Conservation (phyloP, 2,113 vertebrate species). For the Hepsetus odoe region DNA sequence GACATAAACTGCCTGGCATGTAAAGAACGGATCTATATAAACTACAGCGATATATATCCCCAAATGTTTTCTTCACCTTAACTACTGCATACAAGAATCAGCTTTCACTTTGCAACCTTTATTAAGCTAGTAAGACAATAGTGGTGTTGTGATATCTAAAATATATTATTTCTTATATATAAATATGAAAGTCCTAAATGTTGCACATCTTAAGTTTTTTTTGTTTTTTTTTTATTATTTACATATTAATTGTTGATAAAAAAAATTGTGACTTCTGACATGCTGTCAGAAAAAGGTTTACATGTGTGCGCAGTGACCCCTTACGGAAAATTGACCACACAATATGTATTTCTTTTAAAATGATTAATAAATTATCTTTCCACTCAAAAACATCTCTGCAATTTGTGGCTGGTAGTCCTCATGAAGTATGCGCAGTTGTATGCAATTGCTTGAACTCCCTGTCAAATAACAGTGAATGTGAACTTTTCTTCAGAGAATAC, state of each 20-base stretch:
- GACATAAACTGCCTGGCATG: slow-evolving; percentile 55
- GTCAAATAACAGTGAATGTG: too few relatives aligned
- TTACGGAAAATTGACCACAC: slow-evolving; percentile 25
- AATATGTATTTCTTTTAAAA: slow-evolving; percentile 52
- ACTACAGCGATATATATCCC: slow-evolving; percentile 40
- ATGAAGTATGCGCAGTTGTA: neutral
- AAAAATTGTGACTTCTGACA: neutral
- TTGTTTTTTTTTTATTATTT: slow-evolving; percentile 41
- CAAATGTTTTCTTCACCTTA: slow-evolving; percentile 24
- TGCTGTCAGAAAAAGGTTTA: neutral
- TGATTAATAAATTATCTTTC: slow-evolving; percentile 63
- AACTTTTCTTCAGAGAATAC: too few relatives aligned
- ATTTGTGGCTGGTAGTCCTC: slow-evolving; percentile 3
- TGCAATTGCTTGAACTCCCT: too few relatives aligned
- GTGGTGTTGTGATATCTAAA: slow-evolving; percentile 77
- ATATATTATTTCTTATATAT: slow-evolving; percentile 78
- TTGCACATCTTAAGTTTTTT: slow-evolving; percentile 56
- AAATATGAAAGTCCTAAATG: slow-evolving; percentile 71
- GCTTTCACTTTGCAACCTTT: slow-evolving; percentile 59
- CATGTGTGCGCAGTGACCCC: slow-evolving; percentile 4
- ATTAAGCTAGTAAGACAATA: slow-evolving; percentile 76
- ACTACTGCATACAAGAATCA: slow-evolving; percentile 37
- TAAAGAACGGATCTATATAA: slow-evolving; percentile 40
- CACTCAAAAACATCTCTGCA: slow-evolving; percentile 20
- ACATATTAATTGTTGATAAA: slow-evolving; percentile 14